Conservation (phyloP, 2,113 vertebrate species). For the Triplophysa dalaica region DNA sequence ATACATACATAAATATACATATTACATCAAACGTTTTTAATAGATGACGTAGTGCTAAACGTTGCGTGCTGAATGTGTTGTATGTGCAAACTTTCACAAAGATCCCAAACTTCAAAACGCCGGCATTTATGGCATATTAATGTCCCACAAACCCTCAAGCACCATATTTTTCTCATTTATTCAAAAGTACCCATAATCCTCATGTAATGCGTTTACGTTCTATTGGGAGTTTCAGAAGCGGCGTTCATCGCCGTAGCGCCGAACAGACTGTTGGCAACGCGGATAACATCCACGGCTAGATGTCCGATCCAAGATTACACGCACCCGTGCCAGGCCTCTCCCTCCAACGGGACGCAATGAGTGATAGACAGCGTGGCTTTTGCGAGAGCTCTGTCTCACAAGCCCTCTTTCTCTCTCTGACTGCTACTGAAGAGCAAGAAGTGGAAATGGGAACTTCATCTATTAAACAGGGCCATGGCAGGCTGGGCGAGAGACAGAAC, state of each 20-base stretch:
- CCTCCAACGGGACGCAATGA: slow-evolving; percentile 29
- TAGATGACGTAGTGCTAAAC: background rate
- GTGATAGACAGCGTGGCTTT: slow-evolving; percentile 50
- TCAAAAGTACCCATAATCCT: slow-evolving; percentile 67
- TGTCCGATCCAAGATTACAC: slow-evolving; percentile 45
- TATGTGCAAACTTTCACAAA: slow-evolving; percentile 4
- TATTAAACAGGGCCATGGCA: slow-evolving; percentile 50
- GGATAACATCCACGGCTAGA: slow-evolving; percentile 50
- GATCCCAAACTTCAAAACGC: slow-evolving; percentile 20
- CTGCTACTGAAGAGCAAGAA: slow-evolving; percentile 50
- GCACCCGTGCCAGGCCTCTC: slow-evolving; percentile 53
- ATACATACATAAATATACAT: too few relatives aligned
- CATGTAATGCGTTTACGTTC: slow-evolving; percentile 58
- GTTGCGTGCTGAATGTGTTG: background rate
- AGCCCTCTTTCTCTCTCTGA: slow-evolving; percentile 12
- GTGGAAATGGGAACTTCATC: slow-evolving; percentile 55
- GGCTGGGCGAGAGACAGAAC: slow-evolving; percentile 6
- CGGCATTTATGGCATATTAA: background rate
- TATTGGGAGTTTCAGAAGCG: slow-evolving; percentile 57
- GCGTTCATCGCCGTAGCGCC: slow-evolving; percentile 45
- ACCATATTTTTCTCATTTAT: slow-evolving; percentile 40
- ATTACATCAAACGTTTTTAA: too few relatives aligned
- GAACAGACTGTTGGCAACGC: slow-evolving; percentile 48
- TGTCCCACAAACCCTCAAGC: background rate
- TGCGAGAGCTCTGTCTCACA: slow-evolving; percentile 30